A percentile compares a stretch with the other conserved stretches of the same genome.
phyloP scores from a whole-genome alignment of 2,113 vertebrate genomes.

The Oostethus manadensis region DNA sequence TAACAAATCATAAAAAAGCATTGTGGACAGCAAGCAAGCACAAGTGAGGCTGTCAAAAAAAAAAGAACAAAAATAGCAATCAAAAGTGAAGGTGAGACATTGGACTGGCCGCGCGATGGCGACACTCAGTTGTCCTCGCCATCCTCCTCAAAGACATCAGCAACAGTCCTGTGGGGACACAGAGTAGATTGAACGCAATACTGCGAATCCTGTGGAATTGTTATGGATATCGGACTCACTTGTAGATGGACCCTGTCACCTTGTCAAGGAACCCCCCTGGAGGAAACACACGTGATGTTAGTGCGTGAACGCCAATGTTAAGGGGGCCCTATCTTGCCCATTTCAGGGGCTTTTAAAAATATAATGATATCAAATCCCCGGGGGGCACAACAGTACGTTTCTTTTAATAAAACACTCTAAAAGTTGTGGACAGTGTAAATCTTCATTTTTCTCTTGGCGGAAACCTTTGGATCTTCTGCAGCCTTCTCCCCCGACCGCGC shows the following conservation, averaged over 20 bases:
- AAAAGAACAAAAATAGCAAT: slow-evolving; percentile 32
- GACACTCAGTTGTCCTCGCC: slow-evolving; percentile 56
- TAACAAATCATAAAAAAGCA: too few species aligned
- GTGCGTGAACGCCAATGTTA: background rate
- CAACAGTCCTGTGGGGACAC: slow-evolving; percentile 68
- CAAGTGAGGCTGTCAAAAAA: too few species aligned
- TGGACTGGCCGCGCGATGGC: slow-evolving; percentile 54
- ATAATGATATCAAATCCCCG: background rate
- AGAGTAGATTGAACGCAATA: background rate
- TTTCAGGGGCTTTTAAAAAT: background rate
- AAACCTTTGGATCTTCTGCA: background rate
- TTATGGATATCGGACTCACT: slow-evolving; percentile 60
- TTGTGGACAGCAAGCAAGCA: too few species aligned
- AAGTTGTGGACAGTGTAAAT: background rate
- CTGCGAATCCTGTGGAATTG: background rate
- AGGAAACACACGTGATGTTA: background rate
- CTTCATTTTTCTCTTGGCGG: background rate
- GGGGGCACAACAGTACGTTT: background rate
- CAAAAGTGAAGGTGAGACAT: slow-evolving; percentile 38
- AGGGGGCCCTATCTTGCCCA: too few species aligned
- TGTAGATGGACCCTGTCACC: slow-evolving; percentile 77
- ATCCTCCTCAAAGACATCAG: slow-evolving; percentile 73
- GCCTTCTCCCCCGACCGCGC: background rate
- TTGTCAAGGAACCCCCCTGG: slow-evolving; percentile 78
- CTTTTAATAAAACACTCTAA: background rate